Evolutionary conservation across 2,888 invertebrate species (phyloP), one percentile per base, ranked within the genome.

Genomic region (Ectemnius cavifrons): DNA sequence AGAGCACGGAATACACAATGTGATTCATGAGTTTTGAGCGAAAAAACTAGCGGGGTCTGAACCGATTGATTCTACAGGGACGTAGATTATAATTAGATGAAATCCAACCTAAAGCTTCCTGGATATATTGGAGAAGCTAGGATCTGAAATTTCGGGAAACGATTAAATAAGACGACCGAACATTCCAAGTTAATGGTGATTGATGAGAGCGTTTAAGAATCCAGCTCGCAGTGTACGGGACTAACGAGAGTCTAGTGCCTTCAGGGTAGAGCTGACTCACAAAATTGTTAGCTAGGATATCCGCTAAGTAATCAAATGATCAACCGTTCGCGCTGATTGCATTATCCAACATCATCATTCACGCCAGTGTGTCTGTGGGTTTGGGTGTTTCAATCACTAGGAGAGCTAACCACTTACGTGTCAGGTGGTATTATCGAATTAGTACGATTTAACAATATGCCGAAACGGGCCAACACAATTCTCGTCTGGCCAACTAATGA

Each of bases 281-380:
- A 58, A 80, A 76, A 80, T 78, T 72, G 66, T 76, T 73, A 66
- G 68, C 63, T 75, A 77, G 73, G 72, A 64, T 23, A 23, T 78
- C 47, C 23, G 58, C 63, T 82, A 82, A 82, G 82, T 57, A 77
- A 83, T 83, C 74, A 65, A 56, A 74, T 63, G 63, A 69, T 78
- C 67, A 65, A 27, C 63, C 71, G 8, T 11, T 2, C 37, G 1
- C 8, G 1, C 4, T 37, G 37, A 37, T 37, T 37, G 8, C 11
- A 37, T 59, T 59, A 67, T 71, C 69, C 68, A 62, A 64, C 47
- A 67, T 57, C 61, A 59, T 57, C 56, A 60, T 77, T 37, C 23
- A 57, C 37, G n/a, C 37, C 57, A 63, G 11, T 3, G 14, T 3
- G 46, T 11, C 11, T 37, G 37, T 37, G 37, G 37, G 5, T 37